Evolutionary conservation across 2,797 vertebrate species (phyloP).

Genomic region (Echiichthys vipera): DNA sequence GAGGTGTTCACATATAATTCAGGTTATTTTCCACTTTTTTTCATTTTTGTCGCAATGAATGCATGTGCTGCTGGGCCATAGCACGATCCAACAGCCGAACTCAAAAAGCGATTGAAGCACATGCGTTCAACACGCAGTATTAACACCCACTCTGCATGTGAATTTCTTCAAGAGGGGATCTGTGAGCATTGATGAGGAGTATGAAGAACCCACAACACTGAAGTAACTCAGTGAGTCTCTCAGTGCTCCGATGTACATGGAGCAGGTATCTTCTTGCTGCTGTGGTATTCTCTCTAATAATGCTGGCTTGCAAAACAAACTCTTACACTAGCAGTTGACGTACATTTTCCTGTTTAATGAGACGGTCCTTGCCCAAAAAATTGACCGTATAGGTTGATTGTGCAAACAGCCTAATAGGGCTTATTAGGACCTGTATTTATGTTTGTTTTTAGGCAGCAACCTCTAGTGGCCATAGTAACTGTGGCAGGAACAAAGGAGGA

Average conservation of each 20-base stretch:
- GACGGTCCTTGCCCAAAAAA: too few relatives aligned
- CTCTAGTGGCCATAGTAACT: too few relatives aligned
- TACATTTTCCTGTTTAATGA: neutral
- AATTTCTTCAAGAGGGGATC: conserved; percentile 34
- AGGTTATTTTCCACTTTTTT: conserved; percentile 16
- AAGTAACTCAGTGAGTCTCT: conserved; percentile 7
- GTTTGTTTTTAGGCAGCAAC: too few relatives aligned
- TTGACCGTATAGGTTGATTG: too few relatives aligned
- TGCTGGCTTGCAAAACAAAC: neutral
- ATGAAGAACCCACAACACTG: conserved; percentile 23
- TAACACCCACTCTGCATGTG: conserved; percentile 38
- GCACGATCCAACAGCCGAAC: neutral
- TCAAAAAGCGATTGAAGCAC: conserved; percentile 30
- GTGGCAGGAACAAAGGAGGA: too few relatives aligned
- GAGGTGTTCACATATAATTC: conserved; percentile 27
- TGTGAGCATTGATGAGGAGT: conserved; percentile 41
- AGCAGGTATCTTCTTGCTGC: conserved; percentile 3
- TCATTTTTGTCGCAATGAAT: conserved; percentile 11
- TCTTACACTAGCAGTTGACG: neutral
- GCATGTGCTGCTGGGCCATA: neutral
- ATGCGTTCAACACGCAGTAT: conserved; percentile 28
- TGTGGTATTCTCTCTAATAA: conserved; percentile 2
- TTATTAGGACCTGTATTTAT: too few relatives aligned
- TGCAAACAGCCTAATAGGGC: too few relatives aligned
- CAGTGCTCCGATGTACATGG: neutral